These are phyloP conservation scores for Clupea harengus DNA, from an alignment of 2,113 vertebrate genomes.

Conservation along the genomic window DNA sequence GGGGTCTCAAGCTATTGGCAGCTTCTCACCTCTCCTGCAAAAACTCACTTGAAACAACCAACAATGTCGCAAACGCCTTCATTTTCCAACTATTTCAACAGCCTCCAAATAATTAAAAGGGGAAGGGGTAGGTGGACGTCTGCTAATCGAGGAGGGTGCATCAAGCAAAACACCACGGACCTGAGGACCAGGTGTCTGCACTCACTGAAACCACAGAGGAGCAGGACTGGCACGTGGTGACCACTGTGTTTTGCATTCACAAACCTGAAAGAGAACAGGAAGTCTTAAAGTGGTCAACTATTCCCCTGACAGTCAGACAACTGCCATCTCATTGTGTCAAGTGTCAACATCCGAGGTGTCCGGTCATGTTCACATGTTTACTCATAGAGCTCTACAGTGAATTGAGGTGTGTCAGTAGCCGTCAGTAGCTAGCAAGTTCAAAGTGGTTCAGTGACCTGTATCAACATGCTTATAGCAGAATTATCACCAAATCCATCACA, in stretches of 20 bases:
- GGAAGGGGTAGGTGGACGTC: background rate
- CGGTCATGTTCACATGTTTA: background rate
- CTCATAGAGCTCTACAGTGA: background rate
- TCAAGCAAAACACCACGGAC: background rate
- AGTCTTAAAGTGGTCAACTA: background rate
- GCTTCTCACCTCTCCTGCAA: background rate
- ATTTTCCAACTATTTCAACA: background rate
- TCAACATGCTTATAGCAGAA: background rate
- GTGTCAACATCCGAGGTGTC: background rate
- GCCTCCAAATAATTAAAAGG: constrained; percentile 5
- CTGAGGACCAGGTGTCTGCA: background rate
- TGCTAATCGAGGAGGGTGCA: background rate
- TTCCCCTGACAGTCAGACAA: background rate
- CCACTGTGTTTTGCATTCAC: background rate
- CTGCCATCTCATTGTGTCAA: background rate
- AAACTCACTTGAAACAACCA: background rate
- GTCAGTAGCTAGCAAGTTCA: background rate
- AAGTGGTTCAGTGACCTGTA: background rate
- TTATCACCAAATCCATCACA: too few relatives aligned
- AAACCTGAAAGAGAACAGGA: background rate
- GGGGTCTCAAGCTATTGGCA: background rate
- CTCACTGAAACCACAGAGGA: background rate
- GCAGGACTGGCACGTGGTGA: background rate
- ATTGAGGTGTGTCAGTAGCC: background rate
- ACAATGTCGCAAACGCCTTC: too few relatives aligned